Evolutionary conservation across 2,888 invertebrate genomes (phyloP).

Genomic region (Parnassius orleans): DNA sequence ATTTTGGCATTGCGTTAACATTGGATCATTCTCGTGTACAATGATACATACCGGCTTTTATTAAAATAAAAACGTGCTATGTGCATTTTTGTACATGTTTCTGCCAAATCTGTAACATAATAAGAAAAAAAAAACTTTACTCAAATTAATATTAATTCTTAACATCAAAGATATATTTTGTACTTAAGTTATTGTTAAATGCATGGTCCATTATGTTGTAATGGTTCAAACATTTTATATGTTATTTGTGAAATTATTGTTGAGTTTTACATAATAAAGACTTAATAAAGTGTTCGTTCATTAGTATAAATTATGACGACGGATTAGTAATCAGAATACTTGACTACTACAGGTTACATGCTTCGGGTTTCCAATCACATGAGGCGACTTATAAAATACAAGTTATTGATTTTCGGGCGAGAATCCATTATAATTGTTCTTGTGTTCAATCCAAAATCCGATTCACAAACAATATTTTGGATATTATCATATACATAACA

Average conservation of each 20-base stretch:
- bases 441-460: too few relatives aligned
- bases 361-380: too few relatives aligned
- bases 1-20: conserved; percentile 21
- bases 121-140: background rate
- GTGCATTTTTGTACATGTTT: conserved; percentile 49
- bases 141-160: background rate
- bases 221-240: conserved; percentile 48
- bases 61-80: conserved; percentile 50
- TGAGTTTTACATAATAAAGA: conserved; percentile 77
- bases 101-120: conserved; percentile 12
- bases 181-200: conserved; percentile 26
- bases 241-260: conserved; percentile 71
- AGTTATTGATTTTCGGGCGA: too few relatives aligned
- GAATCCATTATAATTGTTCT: too few relatives aligned
- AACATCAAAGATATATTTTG: conserved; percentile 16
- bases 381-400: too few relatives aligned
- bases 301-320: too few relatives aligned
- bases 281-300: conserved; percentile 40
- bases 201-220: conserved; percentile 54
- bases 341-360: too few relatives aligned
- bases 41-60: conserved; percentile 62
- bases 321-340: too few relatives aligned
- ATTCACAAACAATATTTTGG: too few relatives aligned
- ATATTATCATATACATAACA: too few relatives aligned
- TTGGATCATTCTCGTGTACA: conserved; percentile 40